These are phyloP conservation scores for Leuciscus waleckii DNA, from an alignment of 2,797 vertebrate genomes.

Conservation along the genomic window DNA sequence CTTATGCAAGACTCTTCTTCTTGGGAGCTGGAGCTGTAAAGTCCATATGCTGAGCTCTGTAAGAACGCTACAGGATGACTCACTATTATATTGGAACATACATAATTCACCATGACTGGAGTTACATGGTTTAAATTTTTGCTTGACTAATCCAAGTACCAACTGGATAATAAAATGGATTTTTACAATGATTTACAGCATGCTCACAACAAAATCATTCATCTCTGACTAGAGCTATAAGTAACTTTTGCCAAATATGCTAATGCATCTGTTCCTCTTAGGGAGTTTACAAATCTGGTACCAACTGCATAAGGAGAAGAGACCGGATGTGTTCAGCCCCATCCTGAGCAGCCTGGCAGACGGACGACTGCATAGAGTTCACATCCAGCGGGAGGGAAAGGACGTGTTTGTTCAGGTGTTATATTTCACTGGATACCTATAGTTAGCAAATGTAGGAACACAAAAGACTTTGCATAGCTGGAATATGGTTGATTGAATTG, in stretches of 20 bases:
- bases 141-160: constrained; percentile 15
- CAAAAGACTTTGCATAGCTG: neutral
- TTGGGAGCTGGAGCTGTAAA: constrained; percentile 5
- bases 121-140: constrained; percentile 35
- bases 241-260: constrained; percentile 12
- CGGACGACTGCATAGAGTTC: constrained; percentile 80
- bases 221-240: constrained; percentile 17
- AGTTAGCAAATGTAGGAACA: neutral
- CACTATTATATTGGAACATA: constrained; percentile 26
- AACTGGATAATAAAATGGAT: constrained; percentile 16
- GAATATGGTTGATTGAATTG: neutral
- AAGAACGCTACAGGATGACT: constrained; percentile 15
- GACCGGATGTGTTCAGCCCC: constrained; percentile 80
- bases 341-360: constrained; percentile 83
- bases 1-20: constrained; percentile 42
- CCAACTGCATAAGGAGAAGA: constrained; percentile 77
- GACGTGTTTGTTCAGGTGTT: constrained; percentile 83
- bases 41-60: constrained; percentile 26
- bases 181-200: constrained; percentile 17
- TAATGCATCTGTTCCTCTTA: constrained; percentile 58
- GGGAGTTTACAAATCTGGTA: constrained; percentile 90
- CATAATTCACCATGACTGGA: constrained; percentile 25
- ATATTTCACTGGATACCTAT: neutral
- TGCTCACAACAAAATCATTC: constrained; percentile 14
- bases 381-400: constrained; percentile 83